Evolutionary conservation across 2,888 invertebrate genomes (phyloP), one percentile per base, ranked within the genome.

Genomic region (Oscheius sp.): DNA sequence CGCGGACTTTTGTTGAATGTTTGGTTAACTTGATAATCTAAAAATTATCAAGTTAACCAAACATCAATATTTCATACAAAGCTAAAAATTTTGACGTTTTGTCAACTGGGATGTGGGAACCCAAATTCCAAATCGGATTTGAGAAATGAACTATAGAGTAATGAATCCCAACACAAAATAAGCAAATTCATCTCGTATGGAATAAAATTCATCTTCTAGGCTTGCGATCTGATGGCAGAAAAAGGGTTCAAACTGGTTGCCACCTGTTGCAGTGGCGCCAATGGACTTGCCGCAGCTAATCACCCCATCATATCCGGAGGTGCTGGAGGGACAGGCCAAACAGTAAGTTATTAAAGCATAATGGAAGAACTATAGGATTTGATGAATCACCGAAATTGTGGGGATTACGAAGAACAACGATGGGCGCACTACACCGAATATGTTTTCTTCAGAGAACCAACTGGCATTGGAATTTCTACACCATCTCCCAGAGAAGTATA

Each of bases 401-500:
- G 95, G 75, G 97, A 98, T 88, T 92, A 93, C 26, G 98, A 98
- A 88, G 98, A 98, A 88, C 94, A 94, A 87, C 93, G 95, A 87
- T 98, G 98, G 98, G 95, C 96, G 88, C 98, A 98, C 88, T 98
- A 98, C 91, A 98, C 98, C 90, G 98, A 97, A 90, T 98, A 96
- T 88, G 94, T 96, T 77, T 98, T 95, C 88, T 91, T 93, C 85
- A 91, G 95, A 62, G 75, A 77, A 44, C 77, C 77, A 9, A n/a
- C 45, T 2, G 49, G 33, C 8, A 38, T 20, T 1, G 44, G 62
- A 64, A 76, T 66, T 61, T 64, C 69, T 22, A 74, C 74, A 3
- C 73, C 74, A 14, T 73, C 72, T 6, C 68, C 71, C 6, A 66
- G 74, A 38, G 74, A 77, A 9, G 59, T 59, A 24, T 12, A 22